Evolutionary conservation across 2,113 vertebrate genomes (phyloP).

Genomic region (Podiceps cristatus): DNA sequence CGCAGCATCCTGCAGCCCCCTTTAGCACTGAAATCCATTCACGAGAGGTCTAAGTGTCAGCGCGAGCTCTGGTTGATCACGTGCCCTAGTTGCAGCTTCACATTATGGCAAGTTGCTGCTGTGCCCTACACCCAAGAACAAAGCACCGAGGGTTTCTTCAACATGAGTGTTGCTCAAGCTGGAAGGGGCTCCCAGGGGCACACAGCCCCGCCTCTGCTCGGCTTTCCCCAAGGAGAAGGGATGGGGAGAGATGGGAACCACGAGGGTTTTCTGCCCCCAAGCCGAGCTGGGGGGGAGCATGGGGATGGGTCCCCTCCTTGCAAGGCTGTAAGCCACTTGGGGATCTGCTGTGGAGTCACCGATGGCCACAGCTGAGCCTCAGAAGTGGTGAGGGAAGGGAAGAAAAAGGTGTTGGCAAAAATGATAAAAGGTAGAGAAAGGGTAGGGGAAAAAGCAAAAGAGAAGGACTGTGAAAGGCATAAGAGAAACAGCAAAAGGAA

Average conservation of each 20-base stretch:
- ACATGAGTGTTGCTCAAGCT: accelerated
- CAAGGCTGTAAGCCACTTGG: background rate
- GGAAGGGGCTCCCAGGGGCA: background rate
- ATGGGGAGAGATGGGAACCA: background rate
- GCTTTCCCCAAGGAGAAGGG: background rate
- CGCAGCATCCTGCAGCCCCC: background rate
- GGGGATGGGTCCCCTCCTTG: background rate
- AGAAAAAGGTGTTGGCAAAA: background rate
- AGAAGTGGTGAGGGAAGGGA: background rate
- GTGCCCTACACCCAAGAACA: background rate
- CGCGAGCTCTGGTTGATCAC: background rate
- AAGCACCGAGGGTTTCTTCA: background rate
- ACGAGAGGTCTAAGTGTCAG: background rate
- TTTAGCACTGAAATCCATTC: background rate
- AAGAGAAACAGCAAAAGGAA: background rate
- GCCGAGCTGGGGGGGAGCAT: background rate
- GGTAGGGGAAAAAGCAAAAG: background rate
- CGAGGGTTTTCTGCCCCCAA: background rate
- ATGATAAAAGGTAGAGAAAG: background rate
- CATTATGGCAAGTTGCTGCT: background rate
- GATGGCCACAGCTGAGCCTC: background rate
- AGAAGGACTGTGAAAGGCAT: background rate
- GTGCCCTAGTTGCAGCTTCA: background rate
- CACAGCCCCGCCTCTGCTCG: background rate
- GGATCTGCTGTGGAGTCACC: no score